A percentile compares a stretch with the other conserved stretches of the same genome.
Evolutionary conservation across 2,888 invertebrate species (phyloP).

Genomic region (Ypsolopha sequella): DNA sequence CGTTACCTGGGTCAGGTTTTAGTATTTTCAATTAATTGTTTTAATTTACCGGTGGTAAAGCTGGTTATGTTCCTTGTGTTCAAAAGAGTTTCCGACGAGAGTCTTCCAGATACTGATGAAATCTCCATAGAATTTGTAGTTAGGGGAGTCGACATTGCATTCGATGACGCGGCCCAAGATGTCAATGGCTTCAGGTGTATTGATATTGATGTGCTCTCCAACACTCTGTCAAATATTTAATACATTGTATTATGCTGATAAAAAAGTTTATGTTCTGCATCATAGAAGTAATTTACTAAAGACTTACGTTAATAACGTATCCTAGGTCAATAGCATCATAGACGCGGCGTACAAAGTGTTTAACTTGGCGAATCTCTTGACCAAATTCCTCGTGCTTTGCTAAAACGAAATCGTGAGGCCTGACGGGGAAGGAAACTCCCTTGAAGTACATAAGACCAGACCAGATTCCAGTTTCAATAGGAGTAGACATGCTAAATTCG

Average conservation of each 20-base stretch:
- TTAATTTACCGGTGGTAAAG: slow-evolving; percentile 26
- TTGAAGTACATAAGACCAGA: slow-evolving; percentile 74
- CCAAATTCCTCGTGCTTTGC: slow-evolving; percentile 46
- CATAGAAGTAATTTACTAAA: not conserved
- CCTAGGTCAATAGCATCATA: slow-evolving; percentile 73
- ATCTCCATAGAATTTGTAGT: slow-evolving; percentile 70
- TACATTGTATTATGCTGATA: not conserved
- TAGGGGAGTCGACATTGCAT: slow-evolving; percentile 73
- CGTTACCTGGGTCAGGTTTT: no score
- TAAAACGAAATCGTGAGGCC: slow-evolving; percentile 69
- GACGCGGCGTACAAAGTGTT: slow-evolving; percentile 68
- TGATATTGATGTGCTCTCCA: slow-evolving; percentile 70
- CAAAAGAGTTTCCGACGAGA: slow-evolving; percentile 66
- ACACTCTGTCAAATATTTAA: slow-evolving; percentile 28
- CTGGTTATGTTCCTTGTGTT: slow-evolving; percentile 21
- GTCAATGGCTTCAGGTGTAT: slow-evolving; percentile 73
- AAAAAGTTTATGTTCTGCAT: not conserved
- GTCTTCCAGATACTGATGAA: slow-evolving; percentile 68
- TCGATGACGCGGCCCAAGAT: slow-evolving; percentile 76
- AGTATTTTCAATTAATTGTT: no score
- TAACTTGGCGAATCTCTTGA: slow-evolving; percentile 48
- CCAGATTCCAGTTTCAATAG: slow-evolving; percentile 72
- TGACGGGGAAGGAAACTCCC: slow-evolving; percentile 75
- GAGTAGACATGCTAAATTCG: slow-evolving; percentile 60
- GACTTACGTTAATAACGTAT: slow-evolving; percentile 50